Evolutionary conservation across 2,888 invertebrate genomes (phyloP), one percentile per base, ranked within the genome.

Genomic region (Orthosia gracilis): DNA sequence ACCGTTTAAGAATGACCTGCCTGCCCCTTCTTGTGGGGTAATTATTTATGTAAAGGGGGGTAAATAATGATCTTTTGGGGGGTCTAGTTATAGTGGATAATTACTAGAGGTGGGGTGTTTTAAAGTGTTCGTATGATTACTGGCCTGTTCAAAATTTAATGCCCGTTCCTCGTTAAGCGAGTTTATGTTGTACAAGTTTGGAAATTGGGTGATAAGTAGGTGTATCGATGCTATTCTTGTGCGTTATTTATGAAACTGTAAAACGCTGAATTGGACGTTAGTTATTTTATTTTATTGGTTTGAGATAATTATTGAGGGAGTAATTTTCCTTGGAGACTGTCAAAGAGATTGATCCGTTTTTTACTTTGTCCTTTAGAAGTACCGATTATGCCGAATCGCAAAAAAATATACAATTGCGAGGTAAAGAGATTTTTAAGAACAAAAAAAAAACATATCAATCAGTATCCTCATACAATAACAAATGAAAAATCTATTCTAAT

Each of bases 71-170:
- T 80, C 70, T 76, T 80, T 82, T 76, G 62, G 76, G 72, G 78
- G 94, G 71, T 92, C 93, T 87, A 74, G 64, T 78, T 91, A 89
- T 62, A 82, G 58, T 93, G 94, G 94, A 85, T 86, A 76, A 79
- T 87, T 88, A 87, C 87, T 90, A 88, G 88, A 91, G 91, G 92
- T 92, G 90, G 94, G 95, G 94, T 92, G 92, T 94, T 94, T 94
- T 93, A 93, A 94, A 95, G 95, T 94, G 94, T 93, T 94, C 90
- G 92, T 91, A 93, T 95, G 96, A 96, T 96, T 95, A 94, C 94
- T 91, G 92, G 92, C 89, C 92, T 94, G 95, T 95, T 96, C 91
- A 94, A 93, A 93, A 94, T 95, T 96, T 95, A 95, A 95, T 95
- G 93, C 92, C 82, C 85, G 88, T 92, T 93, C 93, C 92, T 89